Evolutionary conservation across 2,113 vertebrate genomes (phyloP).

Genomic region (Ageneiosus marmoratus): DNA sequence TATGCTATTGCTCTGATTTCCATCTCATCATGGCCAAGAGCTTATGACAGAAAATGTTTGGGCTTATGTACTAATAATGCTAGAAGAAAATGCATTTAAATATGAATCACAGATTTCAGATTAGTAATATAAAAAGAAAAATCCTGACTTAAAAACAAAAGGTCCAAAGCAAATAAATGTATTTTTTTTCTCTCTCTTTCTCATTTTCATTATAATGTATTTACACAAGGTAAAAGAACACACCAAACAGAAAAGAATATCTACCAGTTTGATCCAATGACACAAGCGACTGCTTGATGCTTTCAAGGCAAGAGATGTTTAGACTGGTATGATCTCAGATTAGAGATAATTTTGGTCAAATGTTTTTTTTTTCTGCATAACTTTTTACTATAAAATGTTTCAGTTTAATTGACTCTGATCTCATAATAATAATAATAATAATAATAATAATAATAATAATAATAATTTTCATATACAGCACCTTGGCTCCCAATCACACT

Average conservation of each 20-base stretch:
- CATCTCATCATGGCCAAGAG: slow-evolving; percentile 13
- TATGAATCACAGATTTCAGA: slow-evolving; percentile 31
- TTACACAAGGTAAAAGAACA: slow-evolving; percentile 40
- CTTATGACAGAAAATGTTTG: slow-evolving; percentile 31
- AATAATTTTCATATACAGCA: not conserved
- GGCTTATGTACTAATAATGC: slow-evolving; percentile 36
- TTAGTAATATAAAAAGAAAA: slow-evolving; percentile 9
- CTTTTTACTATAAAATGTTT: not conserved
- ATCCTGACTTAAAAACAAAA: slow-evolving; percentile 19
- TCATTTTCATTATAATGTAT: slow-evolving; percentile 21
- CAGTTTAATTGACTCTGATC: slow-evolving; percentile 30
- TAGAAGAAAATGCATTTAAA: slow-evolving; percentile 21
- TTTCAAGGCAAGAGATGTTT: slow-evolving; percentile 3
- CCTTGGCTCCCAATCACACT: not conserved
- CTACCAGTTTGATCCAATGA: slow-evolving; percentile 12
- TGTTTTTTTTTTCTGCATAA: not conserved
- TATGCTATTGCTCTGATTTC: slow-evolving; percentile 18
- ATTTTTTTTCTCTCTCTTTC: not conserved
- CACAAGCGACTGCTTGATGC: not conserved
- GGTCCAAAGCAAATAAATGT: slow-evolving; percentile 41
- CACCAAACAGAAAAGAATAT: slow-evolving; percentile 8
- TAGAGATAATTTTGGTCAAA: slow-evolving; percentile 29
- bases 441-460: too few relatives aligned
- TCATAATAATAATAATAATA: slow-evolving; percentile 9
- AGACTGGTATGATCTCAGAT: slow-evolving; percentile 17